Evolutionary conservation across 2,888 invertebrate species (phyloP), one percentile per base, ranked within the genome.

Genomic region (Dasypolia templi): DNA sequence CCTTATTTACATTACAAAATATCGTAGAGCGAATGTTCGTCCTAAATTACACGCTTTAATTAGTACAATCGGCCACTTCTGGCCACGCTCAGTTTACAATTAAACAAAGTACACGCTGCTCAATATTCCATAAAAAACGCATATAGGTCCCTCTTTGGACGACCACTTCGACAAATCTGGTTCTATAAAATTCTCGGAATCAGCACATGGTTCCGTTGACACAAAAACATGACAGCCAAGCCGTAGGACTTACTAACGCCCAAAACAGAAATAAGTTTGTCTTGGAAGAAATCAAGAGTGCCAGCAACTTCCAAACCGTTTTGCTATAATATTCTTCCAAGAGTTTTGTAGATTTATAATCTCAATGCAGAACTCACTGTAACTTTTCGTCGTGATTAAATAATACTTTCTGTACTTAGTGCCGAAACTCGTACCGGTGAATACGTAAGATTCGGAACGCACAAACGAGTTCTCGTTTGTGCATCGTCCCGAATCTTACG

Each of bases 181-280:
- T 58, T 67, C 61, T 75, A 82, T 79, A 39, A 71, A 65, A 63
- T 73, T 73, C 58, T 65, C 26, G 39, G 75, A 79, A 73, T 46
- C 46, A 53, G 35, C 55, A 49, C 69, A 49, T 64, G 35, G 39
- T 62, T 64, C 26, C 55, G 44, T 26, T 70, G 62, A 66, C 63
- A 76, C 65, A 63, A 59, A 70, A 64, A 68, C 59, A 42, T 61
- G 61, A 65, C 39, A 53, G 46, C 1, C 14, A 26, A 72, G 77
- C 69, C 66, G 46, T 70, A 62, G 77, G 35, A 39, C 83, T 42
- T 46, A 42, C 51, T n/a, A 66, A n/a, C 69, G 63, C 51, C 66
- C 39, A 63, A 69, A 69, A 69, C 39, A 56, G 74, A 76, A 55
- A 74, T 64, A 68, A 74, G 35, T 66, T 66, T 53, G 26, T 42